Evolutionary conservation across 2,113 vertebrate species (phyloP).

Genomic region (human): DNA sequence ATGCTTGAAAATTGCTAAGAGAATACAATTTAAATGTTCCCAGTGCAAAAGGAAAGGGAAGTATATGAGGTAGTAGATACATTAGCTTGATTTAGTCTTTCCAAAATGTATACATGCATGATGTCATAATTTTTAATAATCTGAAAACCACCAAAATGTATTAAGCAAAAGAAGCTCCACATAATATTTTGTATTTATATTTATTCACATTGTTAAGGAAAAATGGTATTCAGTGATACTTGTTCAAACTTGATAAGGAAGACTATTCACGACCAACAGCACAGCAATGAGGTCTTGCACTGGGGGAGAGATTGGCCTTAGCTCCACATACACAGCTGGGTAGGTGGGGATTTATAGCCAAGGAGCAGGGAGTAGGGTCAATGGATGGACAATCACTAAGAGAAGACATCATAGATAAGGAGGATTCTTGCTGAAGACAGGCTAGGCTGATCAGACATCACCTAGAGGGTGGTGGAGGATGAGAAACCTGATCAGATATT

Average conservation of each 20-base stretch:
- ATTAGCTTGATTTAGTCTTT: neutral
- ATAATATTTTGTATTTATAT: neutral
- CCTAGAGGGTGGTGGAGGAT: neutral
- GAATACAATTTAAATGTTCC: neutral
- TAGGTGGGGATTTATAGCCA: neutral
- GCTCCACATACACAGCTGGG: neutral
- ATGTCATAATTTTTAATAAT: neutral
- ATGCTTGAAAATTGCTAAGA: neutral
- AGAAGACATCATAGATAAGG: neutral
- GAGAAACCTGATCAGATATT: neutral
- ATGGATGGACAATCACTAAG: neutral
- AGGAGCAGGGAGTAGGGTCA: neutral
- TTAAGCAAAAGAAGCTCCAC: neutral
- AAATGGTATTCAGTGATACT: neutral
- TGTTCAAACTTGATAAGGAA: neutral
- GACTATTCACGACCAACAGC: neutral
- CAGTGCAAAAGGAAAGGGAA: neutral
- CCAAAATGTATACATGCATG: neutral
- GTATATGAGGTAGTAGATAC: neutral
- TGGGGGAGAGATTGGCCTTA: neutral
- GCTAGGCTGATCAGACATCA: neutral
- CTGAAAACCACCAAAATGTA: neutral
- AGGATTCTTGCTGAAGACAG: neutral
- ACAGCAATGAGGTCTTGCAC: neutral
- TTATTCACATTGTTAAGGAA: neutral